These are phyloP conservation scores for Vollenhovia emeryi DNA, from an alignment of 1,140 invertebrate species.

Conservation along the genomic window DNA sequence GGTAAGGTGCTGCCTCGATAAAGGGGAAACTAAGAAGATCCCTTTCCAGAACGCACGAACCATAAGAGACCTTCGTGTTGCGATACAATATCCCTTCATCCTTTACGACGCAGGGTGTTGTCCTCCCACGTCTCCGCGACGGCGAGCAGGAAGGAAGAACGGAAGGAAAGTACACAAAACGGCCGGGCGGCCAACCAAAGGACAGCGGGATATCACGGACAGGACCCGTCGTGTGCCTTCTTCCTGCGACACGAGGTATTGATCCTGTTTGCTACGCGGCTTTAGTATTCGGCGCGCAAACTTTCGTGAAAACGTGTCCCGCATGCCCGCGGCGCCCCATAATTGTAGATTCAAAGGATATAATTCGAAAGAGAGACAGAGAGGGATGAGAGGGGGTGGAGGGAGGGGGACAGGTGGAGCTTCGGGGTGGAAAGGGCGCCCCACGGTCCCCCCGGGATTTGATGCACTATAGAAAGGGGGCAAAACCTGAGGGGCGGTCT, in stretches of 20 bases:
- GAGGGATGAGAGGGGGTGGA: constrained; percentile 24
- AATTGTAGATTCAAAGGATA: constrained; percentile 86
- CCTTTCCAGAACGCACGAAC: constrained; percentile 3
- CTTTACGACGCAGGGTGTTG: constrained; percentile 57
- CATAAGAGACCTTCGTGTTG: constrained; percentile 24
- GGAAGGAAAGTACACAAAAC: constrained; percentile 52
- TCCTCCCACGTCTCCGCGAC: background rate
- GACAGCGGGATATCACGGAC: constrained; percentile 61
- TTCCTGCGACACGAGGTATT: constrained; percentile 74
- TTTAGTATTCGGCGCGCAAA: constrained; percentile 84
- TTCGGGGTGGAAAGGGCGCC: constrained; percentile 18
- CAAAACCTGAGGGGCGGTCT: constrained; percentile 31
- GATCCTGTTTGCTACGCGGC: constrained; percentile 81
- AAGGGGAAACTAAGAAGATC: constrained; percentile 27
- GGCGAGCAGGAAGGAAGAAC: constrained; percentile 36
- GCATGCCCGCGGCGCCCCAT: constrained; percentile 80
- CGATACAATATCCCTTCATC: constrained; percentile 15
- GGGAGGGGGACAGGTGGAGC: background rate
- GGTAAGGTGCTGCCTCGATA: background rate
- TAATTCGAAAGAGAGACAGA: constrained; percentile 79
- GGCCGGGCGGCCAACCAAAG: constrained; percentile 65
- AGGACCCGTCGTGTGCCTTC: constrained; percentile 40
- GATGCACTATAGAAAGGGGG: background rate
- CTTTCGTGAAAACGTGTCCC: constrained; percentile 83
- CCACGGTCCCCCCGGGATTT: constrained; percentile 67